phyloP scores from a whole-genome alignment of 2,113 vertebrate species.

The Crotalus viridis region DNA sequence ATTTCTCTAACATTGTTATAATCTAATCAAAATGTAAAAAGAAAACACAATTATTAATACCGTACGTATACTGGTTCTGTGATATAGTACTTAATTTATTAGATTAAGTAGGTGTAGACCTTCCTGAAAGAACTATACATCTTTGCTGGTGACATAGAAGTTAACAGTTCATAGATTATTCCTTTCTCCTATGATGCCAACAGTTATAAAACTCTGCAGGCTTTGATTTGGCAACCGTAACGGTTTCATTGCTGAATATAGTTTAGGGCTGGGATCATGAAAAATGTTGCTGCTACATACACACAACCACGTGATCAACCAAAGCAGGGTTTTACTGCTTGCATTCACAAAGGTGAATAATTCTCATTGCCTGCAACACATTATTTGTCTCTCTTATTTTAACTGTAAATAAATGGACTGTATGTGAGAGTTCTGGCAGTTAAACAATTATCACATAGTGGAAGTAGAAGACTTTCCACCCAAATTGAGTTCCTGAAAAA shows the following conservation, averaged over 20 bases:
- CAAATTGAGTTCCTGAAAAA: neutral
- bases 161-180: slow-evolving; percentile 45
- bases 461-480: neutral
- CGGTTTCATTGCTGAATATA: slow-evolving; percentile 30
- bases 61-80: neutral
- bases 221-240: slow-evolving; percentile 49
- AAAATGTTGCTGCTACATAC: neutral
- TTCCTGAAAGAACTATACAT: neutral
- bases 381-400: neutral
- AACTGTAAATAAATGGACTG: neutral
- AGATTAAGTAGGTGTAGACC: neutral
- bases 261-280: slow-evolving; percentile 47
- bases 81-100: slow-evolving; percentile 17
- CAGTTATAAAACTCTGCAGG: slow-evolving; percentile 39
- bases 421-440: neutral
- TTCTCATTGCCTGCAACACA: neutral
- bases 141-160: slow-evolving; percentile 32
- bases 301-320: neutral
- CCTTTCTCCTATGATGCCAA: slow-evolving; percentile 47
- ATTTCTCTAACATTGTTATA: neutral
- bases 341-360: neutral
- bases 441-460: neutral
- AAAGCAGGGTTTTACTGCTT: neutral
- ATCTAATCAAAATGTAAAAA: slow-evolving; percentile 4
- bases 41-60: slow-evolving; percentile 13